These are phyloP conservation scores for Falco peregrinus DNA, from an alignment of 2,797 vertebrate genomes.

Conservation along the genomic window DNA sequence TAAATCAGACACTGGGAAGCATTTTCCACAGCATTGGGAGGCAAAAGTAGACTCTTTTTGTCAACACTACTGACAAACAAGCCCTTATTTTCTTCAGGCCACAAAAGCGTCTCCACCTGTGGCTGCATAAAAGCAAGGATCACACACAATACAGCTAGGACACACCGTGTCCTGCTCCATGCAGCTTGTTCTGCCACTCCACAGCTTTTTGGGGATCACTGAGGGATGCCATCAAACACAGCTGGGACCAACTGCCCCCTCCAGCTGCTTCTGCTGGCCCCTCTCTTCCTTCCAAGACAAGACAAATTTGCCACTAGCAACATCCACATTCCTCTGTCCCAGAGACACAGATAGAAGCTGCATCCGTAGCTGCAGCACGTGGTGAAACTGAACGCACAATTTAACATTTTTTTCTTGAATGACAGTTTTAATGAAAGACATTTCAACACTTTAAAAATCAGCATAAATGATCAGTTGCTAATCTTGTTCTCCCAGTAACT, in stretches of 20 bases:
- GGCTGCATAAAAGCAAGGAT: background rate
- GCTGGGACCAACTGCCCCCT: accelerated
- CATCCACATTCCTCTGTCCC: background rate
- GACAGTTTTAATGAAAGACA: constrained; percentile 62
- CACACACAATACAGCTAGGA: accelerated
- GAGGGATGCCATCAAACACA: background rate
- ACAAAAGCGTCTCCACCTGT: accelerated
- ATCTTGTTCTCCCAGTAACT: constrained; percentile 60
- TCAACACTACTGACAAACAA: background rate
- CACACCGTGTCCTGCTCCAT: accelerated
- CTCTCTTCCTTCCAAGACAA: background rate
- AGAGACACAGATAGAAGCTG: accelerated
- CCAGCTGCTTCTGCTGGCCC: background rate
- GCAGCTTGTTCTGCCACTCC: accelerated
- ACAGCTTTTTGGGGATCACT: background rate
- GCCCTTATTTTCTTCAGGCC: background rate
- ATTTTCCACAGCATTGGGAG: background rate
- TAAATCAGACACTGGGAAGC: background rate
- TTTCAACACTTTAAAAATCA: constrained; percentile 44
- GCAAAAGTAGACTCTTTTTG: background rate
- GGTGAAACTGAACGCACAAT: background rate
- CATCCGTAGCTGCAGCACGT: background rate
- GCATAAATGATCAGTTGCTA: constrained; percentile 71
- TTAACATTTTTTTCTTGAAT: constrained; percentile 2
- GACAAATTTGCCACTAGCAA: accelerated